Base-by-base conservation (phyloP, 1,140 invertebrate species). In the Acromyrmex echinatior region DNA sequence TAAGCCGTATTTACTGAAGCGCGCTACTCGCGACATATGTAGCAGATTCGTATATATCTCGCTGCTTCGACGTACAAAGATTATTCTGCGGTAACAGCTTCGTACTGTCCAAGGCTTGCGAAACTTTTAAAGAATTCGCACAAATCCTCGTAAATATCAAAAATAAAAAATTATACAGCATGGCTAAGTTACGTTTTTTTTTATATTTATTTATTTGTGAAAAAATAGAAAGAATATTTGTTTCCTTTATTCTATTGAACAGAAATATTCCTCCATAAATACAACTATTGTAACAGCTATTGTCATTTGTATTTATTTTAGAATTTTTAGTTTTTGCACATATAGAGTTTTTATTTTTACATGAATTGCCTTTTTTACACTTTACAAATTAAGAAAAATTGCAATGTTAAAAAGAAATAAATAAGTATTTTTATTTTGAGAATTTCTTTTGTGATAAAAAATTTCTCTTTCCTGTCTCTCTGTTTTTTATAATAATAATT, bases 1-100 rank as follows among this genome's bases (percentile, higher is more conserved):
- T 87, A 86, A 90, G 80, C 86, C 68, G 86, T 80, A 90, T 90
- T 90, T 87, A 71, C 76, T 53, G 76, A 90, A 85, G 39, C 62
- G 39, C 65, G 31, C 89, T 21, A 63, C 84, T 31, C 35, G n/a
- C 84, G 70, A 70, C 25, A 18, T 82, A 62, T 81, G 60, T 60
- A 81, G 49, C 51, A 71, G 60, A 87, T 86, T 68, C 70, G 58
- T 66, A 65, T 49, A 80, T 79, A 86, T 76, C 62, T 28, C 68
- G 58, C 31, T 28, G 21, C 63, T 87, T 84, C 78, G 73, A 84
- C 35, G 60, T 73, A 73, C 65, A 65, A 6, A 21, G 35, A 87
- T 89, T 89, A 82, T 87, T 84, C 51, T 21, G 60, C 31, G 18
- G 21, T 71, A 79, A 87, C 86, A 85, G 28, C 51, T 62, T 60